Percentiles rank a stretch among this genome's conserved stretches.
Conservation (phyloP, 2,113 vertebrate genomes). For the Barbus barbus region DNA sequence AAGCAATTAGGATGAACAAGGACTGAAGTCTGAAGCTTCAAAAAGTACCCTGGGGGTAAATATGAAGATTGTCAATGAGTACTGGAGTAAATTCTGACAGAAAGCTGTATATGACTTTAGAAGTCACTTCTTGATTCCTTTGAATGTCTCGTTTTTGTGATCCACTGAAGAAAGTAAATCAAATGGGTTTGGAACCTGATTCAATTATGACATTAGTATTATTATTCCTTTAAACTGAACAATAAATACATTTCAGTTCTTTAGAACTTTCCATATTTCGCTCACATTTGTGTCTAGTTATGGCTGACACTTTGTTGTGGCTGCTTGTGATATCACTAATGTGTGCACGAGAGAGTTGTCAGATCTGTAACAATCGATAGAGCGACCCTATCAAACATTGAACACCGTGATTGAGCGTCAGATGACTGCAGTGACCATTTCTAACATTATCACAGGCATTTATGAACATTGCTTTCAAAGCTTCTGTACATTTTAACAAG, state of each 20-base stretch:
- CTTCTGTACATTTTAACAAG: not conserved
- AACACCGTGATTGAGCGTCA: constrained; percentile 5
- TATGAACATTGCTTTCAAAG: not conserved
- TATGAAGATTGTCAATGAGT: not conserved
- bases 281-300: constrained; percentile 14
- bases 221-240: not conserved
- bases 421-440: constrained; percentile 29
- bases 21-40: not conserved
- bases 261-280: not conserved
- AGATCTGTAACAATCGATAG: not conserved
- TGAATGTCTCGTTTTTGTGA: not conserved
- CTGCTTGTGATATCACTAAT: constrained; percentile 12
- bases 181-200: not conserved
- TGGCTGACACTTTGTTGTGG: not conserved
- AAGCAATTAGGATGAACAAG: not conserved
- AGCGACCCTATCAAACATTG: not conserved
- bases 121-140: not conserved
- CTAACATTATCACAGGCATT: not conserved
- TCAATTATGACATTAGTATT: not conserved
- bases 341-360: constrained; percentile 20
- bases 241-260: not conserved
- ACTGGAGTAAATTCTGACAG: not conserved
- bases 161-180: not conserved
- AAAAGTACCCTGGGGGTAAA: not conserved
- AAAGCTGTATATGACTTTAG: not conserved